phyloP scores from a whole-genome alignment of 2,888 invertebrate species.

The Lagria hirta region DNA sequence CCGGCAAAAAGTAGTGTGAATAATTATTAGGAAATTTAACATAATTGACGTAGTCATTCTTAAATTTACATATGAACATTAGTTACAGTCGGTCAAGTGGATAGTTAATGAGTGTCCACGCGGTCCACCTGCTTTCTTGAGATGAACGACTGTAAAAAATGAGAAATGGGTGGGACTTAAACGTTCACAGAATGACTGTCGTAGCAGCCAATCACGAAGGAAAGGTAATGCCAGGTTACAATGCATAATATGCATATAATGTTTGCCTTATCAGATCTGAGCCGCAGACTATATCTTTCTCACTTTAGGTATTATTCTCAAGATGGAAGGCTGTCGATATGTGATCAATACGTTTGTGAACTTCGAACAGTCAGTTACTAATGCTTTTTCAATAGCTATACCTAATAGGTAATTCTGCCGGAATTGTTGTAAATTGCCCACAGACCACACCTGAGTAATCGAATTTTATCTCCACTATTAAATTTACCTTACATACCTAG shows the following conservation, averaged over 20 bases:
- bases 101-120: slow-evolving; percentile 17
- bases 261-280: slow-evolving; percentile 48
- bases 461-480: no score
- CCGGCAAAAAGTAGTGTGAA: slow-evolving; percentile 40
- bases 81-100: slow-evolving; percentile 45
- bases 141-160: slow-evolving; percentile 44
- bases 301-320: slow-evolving; percentile 50
- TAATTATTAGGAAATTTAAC: slow-evolving; percentile 48
- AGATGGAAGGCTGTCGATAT: slow-evolving; percentile 54
- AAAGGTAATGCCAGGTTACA: slow-evolving; percentile 54
- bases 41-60: slow-evolving; percentile 47
- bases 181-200: slow-evolving; percentile 53
- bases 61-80: slow-evolving; percentile 51
- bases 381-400: no score
- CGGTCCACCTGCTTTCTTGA: slow-evolving; percentile 44
- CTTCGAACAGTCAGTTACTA: no score
- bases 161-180: slow-evolving; percentile 52
- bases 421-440: no score
- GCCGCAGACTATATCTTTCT: slow-evolving; percentile 43
- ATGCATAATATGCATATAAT: slow-evolving; percentile 53
- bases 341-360: slow-evolving; percentile 48
- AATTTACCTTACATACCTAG: no score
- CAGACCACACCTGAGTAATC: no score
- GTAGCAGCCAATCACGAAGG: slow-evolving; percentile 53
- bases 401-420: no score